Conservation (phyloP, 2,113 vertebrate species). For the Parus major region DNA sequence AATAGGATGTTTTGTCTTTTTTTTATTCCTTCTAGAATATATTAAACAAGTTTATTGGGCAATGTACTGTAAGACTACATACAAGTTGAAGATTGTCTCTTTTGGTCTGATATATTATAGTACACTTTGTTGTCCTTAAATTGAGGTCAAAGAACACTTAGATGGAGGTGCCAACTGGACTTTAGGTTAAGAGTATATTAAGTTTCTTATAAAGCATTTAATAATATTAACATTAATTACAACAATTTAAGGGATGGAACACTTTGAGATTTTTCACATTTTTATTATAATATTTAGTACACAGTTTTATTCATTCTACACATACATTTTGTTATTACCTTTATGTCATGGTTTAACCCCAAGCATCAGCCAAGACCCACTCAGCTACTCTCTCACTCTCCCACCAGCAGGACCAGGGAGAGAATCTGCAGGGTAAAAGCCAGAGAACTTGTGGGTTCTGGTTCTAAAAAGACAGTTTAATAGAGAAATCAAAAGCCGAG, state of each 20-base stretch:
- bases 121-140: background rate
- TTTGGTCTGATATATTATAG: background rate
- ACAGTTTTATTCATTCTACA: background rate
- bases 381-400: background rate
- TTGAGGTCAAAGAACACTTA: background rate
- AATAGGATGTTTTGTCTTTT: background rate
- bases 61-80: background rate
- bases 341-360: background rate
- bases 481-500: background rate
- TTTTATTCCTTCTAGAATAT: background rate
- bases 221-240: background rate
- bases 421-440: background rate
- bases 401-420: accelerated
- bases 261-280: background rate
- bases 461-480: background rate
- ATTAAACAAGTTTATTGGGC: background rate
- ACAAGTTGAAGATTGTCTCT: background rate
- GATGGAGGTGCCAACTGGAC: background rate
- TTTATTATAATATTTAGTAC: background rate
- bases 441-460: background rate
- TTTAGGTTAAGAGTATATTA: background rate
- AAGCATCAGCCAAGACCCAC: background rate
- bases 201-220: background rate
- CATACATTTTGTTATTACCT: background rate
- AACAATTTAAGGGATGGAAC: background rate